Percentiles rank a stretch among this genome's conserved stretches.
Conservation (phyloP, 2,888 invertebrate species). For the Ditylenchus weischeri region DNA sequence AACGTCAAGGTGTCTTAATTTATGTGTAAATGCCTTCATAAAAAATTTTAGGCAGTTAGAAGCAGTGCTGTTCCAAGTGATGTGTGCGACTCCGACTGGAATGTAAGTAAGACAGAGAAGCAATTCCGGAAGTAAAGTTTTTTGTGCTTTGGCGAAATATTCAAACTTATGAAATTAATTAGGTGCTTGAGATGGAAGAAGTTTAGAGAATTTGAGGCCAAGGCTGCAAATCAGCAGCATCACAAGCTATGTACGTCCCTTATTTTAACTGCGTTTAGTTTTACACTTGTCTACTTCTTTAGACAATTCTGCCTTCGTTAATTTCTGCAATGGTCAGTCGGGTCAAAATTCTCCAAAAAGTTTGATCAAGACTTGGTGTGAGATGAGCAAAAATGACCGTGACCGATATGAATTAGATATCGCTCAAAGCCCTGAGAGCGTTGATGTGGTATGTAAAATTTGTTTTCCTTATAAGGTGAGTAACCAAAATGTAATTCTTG, state of each 20-base stretch:
- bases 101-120: conserved; percentile 62
- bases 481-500: conserved; percentile 6
- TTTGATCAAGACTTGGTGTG: too few species aligned
- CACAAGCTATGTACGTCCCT: too few species aligned
- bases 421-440: too few species aligned
- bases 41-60: conserved; percentile 35
- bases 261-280: neutral
- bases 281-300: neutral
- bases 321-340: neutral
- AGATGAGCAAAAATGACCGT: too few species aligned
- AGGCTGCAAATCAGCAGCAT: conserved; percentile 15
- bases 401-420: too few species aligned
- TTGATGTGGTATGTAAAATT: too few species aligned
- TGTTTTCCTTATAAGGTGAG: neutral
- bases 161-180: conserved; percentile 45
- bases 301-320: conserved; percentile 22
- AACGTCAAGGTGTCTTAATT: conserved; percentile 64
- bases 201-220: conserved; percentile 15
- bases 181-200: conserved; percentile 61
- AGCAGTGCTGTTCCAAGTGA: conserved; percentile 59
- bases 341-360: too few species aligned
- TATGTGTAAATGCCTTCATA: too few species aligned
- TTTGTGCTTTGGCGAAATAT: too few species aligned
- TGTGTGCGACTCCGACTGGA: conserved; percentile 34
- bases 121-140: conserved; percentile 55